Evolutionary conservation across 1,140 invertebrate genomes (phyloP), one percentile per base, ranked within the genome.

Genomic region (Amyelois transitella): DNA sequence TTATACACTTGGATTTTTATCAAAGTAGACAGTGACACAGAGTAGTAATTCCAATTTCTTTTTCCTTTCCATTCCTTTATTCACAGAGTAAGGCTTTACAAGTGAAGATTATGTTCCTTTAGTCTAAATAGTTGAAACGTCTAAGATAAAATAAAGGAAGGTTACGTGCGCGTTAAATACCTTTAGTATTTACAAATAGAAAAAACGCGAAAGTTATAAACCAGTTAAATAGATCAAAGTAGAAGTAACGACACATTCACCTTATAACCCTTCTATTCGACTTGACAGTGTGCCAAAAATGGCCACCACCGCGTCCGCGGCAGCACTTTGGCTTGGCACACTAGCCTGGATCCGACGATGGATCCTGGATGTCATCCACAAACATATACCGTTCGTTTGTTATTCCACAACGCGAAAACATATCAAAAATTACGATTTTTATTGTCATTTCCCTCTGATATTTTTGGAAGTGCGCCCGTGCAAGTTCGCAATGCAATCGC

Each of bases 281-380:
- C 55, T 62, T 58, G 24, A 38, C 32, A 14, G 6, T 14, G 61
- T 81, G 81, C 84, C 84, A 87, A 79, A 80, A 80, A 81, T 76
- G 51, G 50, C 64, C 64, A 55, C 58, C 64, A 50, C 60, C 75
- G 69, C 69, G 25, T 6, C 70, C 68, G 71, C 65, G 66, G 62
- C 60, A 58, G 66, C 67, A 57, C 55, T 60, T 60, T 62, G 52
- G 55, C 50, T 77, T 86, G 81, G 84, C 84, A 84, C 78, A 71
- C 52, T 76, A 58, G 69, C 69, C 72, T 75, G 84, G 79, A 84
- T 86, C 76, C 75, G 78, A 76, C 58, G 54, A 69, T 79, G 67
- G 82, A 84, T 87, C 86, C n/a, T n/a, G n/a, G n/a, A 84, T 86
- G 84, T 87, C 84, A 87, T 84, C 76, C 79, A 75, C 65, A 69